These are phyloP conservation scores for Archocentrus centrarchus DNA, from an alignment of 2,113 vertebrate species.

Conservation along the genomic window DNA sequence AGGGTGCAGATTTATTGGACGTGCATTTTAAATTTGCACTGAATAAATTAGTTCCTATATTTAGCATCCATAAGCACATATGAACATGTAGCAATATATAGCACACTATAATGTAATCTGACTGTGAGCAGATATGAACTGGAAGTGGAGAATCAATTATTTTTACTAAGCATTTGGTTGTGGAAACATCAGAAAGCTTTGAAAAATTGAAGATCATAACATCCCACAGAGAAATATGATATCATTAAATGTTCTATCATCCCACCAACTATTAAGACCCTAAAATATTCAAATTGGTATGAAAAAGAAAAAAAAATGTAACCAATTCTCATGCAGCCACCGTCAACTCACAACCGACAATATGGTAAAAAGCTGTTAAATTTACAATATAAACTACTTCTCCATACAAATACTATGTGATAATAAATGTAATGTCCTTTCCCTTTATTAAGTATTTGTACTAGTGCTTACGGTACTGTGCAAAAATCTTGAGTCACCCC, in stretches of 20 bases:
- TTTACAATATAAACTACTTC: no score
- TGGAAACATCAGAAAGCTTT: neutral
- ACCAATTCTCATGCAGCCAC: neutral
- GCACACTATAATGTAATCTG: neutral
- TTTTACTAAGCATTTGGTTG: neutral
- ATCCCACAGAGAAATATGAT: slow-evolving; percentile 6
- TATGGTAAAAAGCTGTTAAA: no score
- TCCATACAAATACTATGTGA: neutral
- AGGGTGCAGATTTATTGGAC: neutral
- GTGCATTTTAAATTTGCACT: slow-evolving; percentile 11
- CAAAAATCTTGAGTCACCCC: neutral
- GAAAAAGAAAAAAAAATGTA: neutral
- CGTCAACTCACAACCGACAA: no score
- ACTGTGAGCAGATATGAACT: neutral
- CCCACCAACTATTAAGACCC: neutral
- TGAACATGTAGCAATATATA: slow-evolving; percentile 3
- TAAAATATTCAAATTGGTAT: neutral
- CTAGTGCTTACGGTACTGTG: neutral
- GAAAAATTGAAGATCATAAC: neutral
- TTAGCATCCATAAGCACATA: neutral
- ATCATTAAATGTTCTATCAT: neutral
- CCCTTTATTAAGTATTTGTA: neutral
- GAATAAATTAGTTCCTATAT: slow-evolving; percentile 14
- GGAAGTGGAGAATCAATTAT: slow-evolving; percentile 6
- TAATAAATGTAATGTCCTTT: neutral